Conservation (phyloP, 1,140 invertebrate species). For the Papilio polyxenes region DNA sequence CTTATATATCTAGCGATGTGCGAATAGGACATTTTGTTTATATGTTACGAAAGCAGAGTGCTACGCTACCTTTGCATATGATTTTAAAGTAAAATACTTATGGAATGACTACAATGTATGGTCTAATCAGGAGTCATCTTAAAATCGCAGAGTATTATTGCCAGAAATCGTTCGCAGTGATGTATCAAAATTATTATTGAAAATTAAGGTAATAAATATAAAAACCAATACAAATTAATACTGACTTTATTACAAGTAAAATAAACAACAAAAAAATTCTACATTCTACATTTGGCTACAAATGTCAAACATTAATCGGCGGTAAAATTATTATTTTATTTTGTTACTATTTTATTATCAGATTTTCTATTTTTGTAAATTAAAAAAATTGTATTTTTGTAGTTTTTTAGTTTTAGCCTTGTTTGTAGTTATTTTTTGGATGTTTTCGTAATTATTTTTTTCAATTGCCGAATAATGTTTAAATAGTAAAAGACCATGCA, state of each 20-base stretch:
- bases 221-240: not conserved
- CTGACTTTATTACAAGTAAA: not conserved
- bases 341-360: not conserved
- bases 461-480: conserved; percentile 35
- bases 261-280: conserved; percentile 28
- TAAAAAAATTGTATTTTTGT: not conserved
- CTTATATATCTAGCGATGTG: too few relatives aligned
- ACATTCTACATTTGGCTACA: conserved; percentile 7
- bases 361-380: not conserved
- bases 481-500: conserved; percentile 47
- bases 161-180: not conserved
- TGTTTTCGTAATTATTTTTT: conserved; percentile 24
- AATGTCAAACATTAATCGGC: conserved; percentile 35
- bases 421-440: not conserved
- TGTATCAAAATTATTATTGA: not conserved
- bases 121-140: not conserved
- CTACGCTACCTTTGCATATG: not conserved
- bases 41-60: too few relatives aligned
- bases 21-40: too few relatives aligned
- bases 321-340: conserved; percentile 7
- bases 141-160: not conserved
- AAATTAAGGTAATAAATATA: not conserved
- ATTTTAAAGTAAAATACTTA: too few relatives aligned
- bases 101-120: too few relatives aligned
- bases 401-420: not conserved